phyloP scores from a whole-genome alignment of 2,888 invertebrate genomes.

The Exephanes ischioxanthus region DNA sequence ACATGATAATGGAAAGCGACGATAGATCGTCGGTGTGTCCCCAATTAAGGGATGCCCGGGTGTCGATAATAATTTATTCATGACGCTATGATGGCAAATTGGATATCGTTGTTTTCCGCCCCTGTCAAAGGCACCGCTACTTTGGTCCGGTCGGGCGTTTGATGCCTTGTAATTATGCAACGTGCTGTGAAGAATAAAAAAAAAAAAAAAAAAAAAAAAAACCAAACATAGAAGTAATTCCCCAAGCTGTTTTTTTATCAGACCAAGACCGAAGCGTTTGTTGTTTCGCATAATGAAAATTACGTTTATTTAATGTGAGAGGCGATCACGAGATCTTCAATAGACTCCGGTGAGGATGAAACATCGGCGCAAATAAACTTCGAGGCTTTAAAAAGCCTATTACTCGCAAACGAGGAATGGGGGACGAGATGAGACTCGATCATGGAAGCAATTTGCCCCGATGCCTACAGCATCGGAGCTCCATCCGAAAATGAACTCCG shows the following conservation, averaged over 20 bases:
- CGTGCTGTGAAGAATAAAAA: neutral
- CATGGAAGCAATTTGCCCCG: neutral
- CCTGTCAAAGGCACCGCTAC: neutral
- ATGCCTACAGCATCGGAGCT: neutral
- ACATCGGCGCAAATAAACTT: neutral
- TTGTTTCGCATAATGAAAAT: neutral
- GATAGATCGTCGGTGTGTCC: slow-evolving; percentile 1
- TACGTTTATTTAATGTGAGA: neutral
- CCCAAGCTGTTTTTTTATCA: neutral
- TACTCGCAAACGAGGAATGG: neutral
- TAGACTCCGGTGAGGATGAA: neutral
- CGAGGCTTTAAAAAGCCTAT: neutral
- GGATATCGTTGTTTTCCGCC: neutral
- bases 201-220: slow-evolving; percentile 2
- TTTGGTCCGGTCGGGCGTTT: slow-evolving; percentile 1
- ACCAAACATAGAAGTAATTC: neutral
- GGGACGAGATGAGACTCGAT: neutral
- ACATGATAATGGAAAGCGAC: neutral
- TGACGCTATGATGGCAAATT: slow-evolving; percentile 7
- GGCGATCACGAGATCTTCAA: neutral
- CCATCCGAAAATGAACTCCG: slow-evolving; percentile 27
- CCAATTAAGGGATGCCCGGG: neutral
- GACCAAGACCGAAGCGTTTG: neutral
- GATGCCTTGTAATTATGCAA: neutral
- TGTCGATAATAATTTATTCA: slow-evolving; percentile 25